Conservation (phyloP, 2,888 invertebrate species). For the Strigamia crassipes region DNA sequence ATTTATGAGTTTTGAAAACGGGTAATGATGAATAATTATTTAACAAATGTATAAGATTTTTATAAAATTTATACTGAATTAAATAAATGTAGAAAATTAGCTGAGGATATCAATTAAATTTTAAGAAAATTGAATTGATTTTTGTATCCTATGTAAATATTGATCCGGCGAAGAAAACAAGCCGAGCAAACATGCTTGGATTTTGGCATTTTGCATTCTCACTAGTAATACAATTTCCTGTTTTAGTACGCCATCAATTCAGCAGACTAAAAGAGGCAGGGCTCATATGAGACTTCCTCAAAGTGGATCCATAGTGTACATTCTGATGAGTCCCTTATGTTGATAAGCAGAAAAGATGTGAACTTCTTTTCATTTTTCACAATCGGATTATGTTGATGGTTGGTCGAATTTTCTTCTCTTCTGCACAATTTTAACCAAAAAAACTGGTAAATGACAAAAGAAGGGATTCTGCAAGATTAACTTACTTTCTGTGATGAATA, state of each 20-base stretch:
- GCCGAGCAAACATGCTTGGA: conserved; percentile 29
- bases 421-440: not conserved
- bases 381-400: conserved; percentile 33
- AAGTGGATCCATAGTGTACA: conserved; percentile 40
- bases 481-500: no score
- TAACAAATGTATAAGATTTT: no score
- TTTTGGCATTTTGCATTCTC: conserved; percentile 38
- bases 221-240: conserved; percentile 42
- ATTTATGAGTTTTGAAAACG: no score
- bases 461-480: no score
- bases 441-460: no score
- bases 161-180: conserved; percentile 7
- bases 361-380: conserved; percentile 40
- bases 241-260: conserved; percentile 40
- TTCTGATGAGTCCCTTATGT: conserved; percentile 34
- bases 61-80: not conserved
- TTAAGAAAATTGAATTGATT: conserved; percentile 8
- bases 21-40: no score
- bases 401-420: conserved; percentile 12
- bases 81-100: not conserved
- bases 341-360: conserved; percentile 42
- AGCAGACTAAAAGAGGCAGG: conserved; percentile 11
- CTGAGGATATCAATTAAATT: not conserved
- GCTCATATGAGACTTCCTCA: conserved; percentile 35
- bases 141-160: conserved; percentile 10